Conservation (phyloP, 2,797 vertebrate species). For the Falco rusticolus region DNA sequence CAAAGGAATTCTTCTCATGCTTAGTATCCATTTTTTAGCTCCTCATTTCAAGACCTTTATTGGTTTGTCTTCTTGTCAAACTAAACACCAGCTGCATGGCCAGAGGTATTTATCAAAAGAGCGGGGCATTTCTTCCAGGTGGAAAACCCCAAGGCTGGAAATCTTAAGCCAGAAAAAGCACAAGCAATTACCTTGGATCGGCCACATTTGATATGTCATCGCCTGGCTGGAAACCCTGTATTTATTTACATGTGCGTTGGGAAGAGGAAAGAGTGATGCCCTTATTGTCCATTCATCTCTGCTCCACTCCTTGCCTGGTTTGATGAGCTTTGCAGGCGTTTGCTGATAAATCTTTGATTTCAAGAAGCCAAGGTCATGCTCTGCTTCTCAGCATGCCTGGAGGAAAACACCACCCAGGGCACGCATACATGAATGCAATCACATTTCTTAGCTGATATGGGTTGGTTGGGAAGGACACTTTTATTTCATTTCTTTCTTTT, state of each 20-base stretch:
- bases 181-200: not conserved
- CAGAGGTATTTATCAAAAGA: not conserved
- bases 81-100: not conserved
- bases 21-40: not conserved
- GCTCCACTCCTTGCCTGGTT: not conserved
- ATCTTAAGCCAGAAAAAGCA: not conserved
- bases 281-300: not conserved
- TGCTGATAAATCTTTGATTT: not conserved
- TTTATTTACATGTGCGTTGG: not conserved
- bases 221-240: not conserved
- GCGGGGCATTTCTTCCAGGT: not conserved
- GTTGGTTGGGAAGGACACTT: not conserved
- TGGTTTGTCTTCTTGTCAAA: not conserved
- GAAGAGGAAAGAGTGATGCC: not conserved
- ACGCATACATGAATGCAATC: accelerated
- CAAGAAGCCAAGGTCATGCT: not conserved
- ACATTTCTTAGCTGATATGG: not conserved
- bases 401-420: not conserved
- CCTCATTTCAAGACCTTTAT: not conserved
- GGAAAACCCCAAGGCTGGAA: not conserved
- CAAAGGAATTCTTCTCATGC: not conserved
- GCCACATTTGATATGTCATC: not conserved
- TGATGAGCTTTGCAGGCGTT: not conserved
- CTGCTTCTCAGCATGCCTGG: not conserved
- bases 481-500: not conserved